Base-by-base conservation (phyloP, 2,888 invertebrate species). In the Chironomus tentans region DNA sequence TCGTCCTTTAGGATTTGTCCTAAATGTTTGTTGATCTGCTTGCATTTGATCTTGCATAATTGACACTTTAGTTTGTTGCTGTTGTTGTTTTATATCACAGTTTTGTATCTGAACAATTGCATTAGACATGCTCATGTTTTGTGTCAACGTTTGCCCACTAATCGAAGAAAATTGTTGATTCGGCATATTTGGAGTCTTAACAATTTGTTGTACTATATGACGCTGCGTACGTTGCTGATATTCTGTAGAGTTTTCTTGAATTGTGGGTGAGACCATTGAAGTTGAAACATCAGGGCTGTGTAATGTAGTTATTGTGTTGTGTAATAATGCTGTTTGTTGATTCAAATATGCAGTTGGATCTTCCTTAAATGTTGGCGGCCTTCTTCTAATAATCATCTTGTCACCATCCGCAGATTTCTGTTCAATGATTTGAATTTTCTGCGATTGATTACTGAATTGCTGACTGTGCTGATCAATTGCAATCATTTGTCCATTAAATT, bases 301-400 rank as follows among this genome's bases (percentile, higher is more conserved):
- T 24, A 83, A 84, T 56, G 83, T 83, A 38, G 85, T 83, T 83
- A 92, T 93, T 10, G 92, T 94, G 81, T 90, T 93, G 81, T 94
- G 94, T 72, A 95, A 83, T 78, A 95, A 83, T 46, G 92, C 93
- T 0, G 95, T 95, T 83, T 96, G 95, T 80, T 95, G 95, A 4
- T 94, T 94, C 79, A 96, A 85, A 84, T 94, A 96, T 2, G 94
- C 95, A 80, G 91, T 92, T 0, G 95, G 95, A 83, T 96, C 95
- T 79, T 96, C 95, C 87, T 95, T 90, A 82, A 95, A 95, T 47
- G 94, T 94, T 1, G 93, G 93, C 78, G 89, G 85, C 47, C 80
- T 80, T 74, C 80, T 81, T 24, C 78, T 77, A 5, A 78, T 77
- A 2, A 28, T 72, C 13, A 15, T 38, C 18, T 68, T 46, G 1